Evolutionary conservation across 2,797 vertebrate species (phyloP).

Genomic region (Tapirus indicus): DNA sequence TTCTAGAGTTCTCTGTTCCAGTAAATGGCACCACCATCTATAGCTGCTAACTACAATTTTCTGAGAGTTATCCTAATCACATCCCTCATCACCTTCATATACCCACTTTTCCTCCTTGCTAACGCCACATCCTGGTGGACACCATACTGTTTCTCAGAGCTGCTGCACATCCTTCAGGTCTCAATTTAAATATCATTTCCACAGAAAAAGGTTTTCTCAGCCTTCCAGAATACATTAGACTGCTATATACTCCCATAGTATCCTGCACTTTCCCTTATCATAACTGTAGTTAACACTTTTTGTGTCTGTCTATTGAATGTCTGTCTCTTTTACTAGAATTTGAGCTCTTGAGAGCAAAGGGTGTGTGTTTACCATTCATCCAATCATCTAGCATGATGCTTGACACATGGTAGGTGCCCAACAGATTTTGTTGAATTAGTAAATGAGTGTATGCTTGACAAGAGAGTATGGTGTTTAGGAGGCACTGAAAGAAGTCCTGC

Average conservation of each 20-base stretch:
- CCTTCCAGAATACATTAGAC: neutral
- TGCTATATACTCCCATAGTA: neutral
- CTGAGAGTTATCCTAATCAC: neutral
- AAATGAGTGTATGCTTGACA: neutral
- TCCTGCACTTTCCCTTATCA: neutral
- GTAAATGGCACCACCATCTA: neutral
- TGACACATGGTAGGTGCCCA: neutral
- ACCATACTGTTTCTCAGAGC: neutral
- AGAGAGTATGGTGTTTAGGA: neutral
- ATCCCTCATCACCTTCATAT: neutral
- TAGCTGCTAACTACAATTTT: neutral
- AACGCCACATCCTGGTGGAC: too few species aligned
- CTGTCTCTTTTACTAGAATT: neutral
- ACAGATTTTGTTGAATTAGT: neutral
- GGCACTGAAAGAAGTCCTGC: neutral
- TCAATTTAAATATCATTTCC: neutral
- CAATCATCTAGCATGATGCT: neutral
- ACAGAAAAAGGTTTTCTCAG: neutral
- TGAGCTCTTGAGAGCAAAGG: neutral
- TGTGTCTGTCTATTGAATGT: neutral
- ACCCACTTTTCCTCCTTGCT: neutral
- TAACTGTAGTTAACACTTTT: neutral
- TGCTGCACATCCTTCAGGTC: neutral
- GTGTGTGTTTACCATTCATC: neutral
- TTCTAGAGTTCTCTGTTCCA: neutral